Conservation (phyloP, 2,113 vertebrate species). For the Poicephalus meyeri region DNA sequence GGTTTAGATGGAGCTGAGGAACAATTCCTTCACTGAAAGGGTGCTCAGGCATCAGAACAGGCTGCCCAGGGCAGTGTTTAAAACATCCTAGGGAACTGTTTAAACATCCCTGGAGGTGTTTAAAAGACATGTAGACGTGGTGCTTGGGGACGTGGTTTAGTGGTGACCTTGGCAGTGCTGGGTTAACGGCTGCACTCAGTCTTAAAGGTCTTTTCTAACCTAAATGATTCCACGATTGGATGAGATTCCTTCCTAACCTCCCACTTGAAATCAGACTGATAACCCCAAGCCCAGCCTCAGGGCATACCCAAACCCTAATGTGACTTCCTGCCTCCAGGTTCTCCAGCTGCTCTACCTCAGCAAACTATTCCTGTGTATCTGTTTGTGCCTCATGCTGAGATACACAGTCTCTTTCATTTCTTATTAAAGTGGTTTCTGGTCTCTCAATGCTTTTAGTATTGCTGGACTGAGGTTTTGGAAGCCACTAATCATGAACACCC, state of each 20-base stretch:
- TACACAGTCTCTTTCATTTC: slow-evolving; percentile 59
- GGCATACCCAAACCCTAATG: background rate
- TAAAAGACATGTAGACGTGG: background rate
- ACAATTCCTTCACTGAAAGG: rapidly evolving
- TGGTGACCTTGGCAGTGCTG: background rate
- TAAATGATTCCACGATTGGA: background rate
- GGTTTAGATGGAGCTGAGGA: rapidly evolving
- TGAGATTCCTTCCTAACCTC: background rate
- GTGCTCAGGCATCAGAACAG: background rate
- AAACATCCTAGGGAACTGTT: background rate
- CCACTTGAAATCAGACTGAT: background rate
- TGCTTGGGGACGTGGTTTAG: rapidly evolving
- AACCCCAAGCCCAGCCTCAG: background rate
- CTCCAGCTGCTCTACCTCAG: slow-evolving; percentile 8
- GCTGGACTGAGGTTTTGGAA: slow-evolving; percentile 43
- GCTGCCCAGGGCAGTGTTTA: background rate
- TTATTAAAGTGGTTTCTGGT: slow-evolving; percentile 57
- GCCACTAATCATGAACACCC: background rate
- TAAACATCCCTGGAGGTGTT: background rate
- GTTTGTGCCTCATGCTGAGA: slow-evolving; percentile 38
- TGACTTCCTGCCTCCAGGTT: background rate
- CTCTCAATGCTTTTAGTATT: slow-evolving; percentile 32
- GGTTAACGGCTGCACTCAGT: background rate
- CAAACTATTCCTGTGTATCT: background rate
- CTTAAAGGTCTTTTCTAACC: background rate